Conservation (phyloP, 2,888 invertebrate genomes). For the Epirrhoe alternata region DNA sequence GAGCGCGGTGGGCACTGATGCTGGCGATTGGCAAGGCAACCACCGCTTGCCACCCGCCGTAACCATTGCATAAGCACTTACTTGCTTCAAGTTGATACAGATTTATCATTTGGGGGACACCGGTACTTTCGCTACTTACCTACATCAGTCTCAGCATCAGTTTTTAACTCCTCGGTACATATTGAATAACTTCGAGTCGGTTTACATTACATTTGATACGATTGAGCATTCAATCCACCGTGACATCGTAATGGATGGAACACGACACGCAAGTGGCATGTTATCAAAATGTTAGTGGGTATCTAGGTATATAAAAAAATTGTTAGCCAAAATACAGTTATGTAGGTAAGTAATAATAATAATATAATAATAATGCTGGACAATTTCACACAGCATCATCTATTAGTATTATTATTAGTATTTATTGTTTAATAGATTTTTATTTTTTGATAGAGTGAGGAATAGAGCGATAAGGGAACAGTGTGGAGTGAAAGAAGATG, state of each 20-base stretch:
- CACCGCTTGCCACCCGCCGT: conserved; percentile 30
- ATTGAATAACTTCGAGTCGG: conserved; percentile 35
- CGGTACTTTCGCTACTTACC: conserved; percentile 78
- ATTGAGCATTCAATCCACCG: conserved; percentile 38
- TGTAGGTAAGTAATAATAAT: too few species aligned
- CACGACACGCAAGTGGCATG: conserved; percentile 28
- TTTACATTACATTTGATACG: conserved; percentile 35
- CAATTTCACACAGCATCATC: too few species aligned
- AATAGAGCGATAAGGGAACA: too few species aligned
- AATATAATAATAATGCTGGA: too few species aligned
- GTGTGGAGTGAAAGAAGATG: too few species aligned
- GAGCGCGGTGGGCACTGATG: conserved; percentile 64
- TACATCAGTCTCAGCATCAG: conserved; percentile 48
- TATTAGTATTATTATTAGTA: too few species aligned
- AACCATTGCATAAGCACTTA: conserved; percentile 71
- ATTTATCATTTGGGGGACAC: conserved; percentile 83
- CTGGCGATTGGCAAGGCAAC: conserved; percentile 55
- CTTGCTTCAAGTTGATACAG: conserved; percentile 70
- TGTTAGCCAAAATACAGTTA: too few species aligned
- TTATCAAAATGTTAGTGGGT: neutral
- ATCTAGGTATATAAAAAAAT: too few species aligned
- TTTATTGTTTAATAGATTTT: too few species aligned
- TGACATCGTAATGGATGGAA: conserved; percentile 36
- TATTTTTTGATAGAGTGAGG: too few species aligned
- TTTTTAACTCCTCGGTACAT: conserved; percentile 34